Percentiles rank a stretch among this genome's conserved stretches.
Evolutionary conservation across 2,797 vertebrate genomes (phyloP).

Genomic region (Amblyraja radiata): DNA sequence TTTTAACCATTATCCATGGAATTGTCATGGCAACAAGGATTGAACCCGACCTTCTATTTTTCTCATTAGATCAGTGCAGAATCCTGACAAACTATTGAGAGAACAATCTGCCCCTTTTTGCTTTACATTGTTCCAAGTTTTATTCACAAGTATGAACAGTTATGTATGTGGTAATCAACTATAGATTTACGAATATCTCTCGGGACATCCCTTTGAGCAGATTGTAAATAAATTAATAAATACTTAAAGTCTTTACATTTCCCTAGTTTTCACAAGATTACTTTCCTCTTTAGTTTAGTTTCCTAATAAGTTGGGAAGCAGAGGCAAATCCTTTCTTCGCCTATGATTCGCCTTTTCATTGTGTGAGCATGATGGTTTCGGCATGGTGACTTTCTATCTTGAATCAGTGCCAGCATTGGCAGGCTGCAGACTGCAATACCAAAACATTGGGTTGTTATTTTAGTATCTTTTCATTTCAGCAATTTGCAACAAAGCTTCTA

Average conservation of each 20-base stretch:
- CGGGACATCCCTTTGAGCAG: neutral
- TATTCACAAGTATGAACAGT: neutral
- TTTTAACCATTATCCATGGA: neutral
- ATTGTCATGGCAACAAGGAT: neutral
- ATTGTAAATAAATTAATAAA: neutral
- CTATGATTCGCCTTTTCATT: neutral
- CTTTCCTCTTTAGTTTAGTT: neutral
- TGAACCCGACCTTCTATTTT: neutral
- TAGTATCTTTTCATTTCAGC: neutral
- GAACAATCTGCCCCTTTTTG: neutral
- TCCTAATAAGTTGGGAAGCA: neutral
- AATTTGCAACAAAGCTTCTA: neutral
- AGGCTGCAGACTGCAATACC: neutral
- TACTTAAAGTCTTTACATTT: neutral
- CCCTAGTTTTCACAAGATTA: neutral
- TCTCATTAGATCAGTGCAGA: neutral
- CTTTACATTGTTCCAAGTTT: neutral
- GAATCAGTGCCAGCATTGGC: neutral
- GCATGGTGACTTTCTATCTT: neutral
- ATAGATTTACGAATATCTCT: neutral
- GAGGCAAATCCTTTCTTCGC: neutral
- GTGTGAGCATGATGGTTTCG: conserved; percentile 8
- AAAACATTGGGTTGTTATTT: neutral
- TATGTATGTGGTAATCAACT: neutral
- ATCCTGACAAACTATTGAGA: too few species aligned